phyloP scores from a whole-genome alignment of 2,888 invertebrate genomes.

The Torymus auratus region DNA sequence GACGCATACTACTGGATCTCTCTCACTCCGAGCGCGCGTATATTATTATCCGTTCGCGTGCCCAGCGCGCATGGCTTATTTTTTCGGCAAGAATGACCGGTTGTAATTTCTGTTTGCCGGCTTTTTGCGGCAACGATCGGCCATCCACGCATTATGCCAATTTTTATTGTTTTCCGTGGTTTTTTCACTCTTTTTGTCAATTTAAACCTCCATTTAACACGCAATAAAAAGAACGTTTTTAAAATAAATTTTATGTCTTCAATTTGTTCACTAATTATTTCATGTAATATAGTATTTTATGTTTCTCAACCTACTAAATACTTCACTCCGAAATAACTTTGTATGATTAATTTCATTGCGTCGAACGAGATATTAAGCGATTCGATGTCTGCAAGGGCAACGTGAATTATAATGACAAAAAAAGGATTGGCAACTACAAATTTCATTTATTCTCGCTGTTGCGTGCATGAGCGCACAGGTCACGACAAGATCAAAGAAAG shows the following conservation, averaged over 20 bases:
- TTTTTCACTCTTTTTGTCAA: no score
- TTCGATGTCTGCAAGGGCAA: background rate
- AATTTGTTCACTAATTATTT: no score
- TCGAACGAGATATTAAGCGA: background rate
- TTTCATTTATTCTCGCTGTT: slow-evolving; percentile 13
- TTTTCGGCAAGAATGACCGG: slow-evolving; percentile 18
- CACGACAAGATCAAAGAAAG: slow-evolving; percentile 25
- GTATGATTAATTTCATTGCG: background rate
- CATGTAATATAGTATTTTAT: no score
- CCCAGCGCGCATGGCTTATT: background rate
- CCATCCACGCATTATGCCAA: no score
- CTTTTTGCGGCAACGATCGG: background rate
- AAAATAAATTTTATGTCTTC: no score
- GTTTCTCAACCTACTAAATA: no score
- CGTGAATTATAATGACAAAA: slow-evolving; percentile 28
- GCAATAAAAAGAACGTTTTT: no score
- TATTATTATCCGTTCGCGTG: background rate
- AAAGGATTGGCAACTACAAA: slow-evolving; percentile 27
- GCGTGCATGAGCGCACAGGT: no score
- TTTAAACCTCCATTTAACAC: no score
- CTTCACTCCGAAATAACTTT: no score
- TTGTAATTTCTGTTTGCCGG: slow-evolving; percentile 13
- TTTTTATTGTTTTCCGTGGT: no score
- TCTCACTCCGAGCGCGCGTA: slow-evolving; percentile 3
- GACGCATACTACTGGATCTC: slow-evolving; percentile 49